Evolutionary conservation across 2,888 invertebrate species (phyloP), one percentile per base, ranked within the genome.

Genomic region (Drosophila melanosoma): DNA sequence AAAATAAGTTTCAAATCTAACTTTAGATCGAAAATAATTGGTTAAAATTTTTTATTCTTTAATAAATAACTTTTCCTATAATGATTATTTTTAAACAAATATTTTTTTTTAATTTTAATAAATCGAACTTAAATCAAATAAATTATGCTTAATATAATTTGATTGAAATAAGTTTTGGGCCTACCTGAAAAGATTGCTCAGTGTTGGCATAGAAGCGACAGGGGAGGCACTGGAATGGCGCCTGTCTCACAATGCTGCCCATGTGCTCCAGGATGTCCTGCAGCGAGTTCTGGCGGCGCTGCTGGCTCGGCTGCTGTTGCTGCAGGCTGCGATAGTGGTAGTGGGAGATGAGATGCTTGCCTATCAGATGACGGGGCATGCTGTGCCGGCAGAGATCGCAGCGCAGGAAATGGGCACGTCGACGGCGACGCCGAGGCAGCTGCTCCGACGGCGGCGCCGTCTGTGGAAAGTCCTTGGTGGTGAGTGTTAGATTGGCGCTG

Each of bases 121-220:
- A 26, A 26, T 26, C 26, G 26, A 26, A 26, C 1, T 26, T 2
- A 26, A 26, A 26, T 26, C 26, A 26, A 2, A 26, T 26, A 26
- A 26, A 26, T 26, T 26, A 26, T 26, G 26, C 2, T 26, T 26
- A 26, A 26, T 26, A 26, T 26, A 26, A 26, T 26, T 26, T 26
- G 26, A 26, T 26, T 26, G 26, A 26, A 26, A 26, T 26, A 26
- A 26, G 26, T 26, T 26, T 26, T 26, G 26, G 26, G 2, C 26
- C 26, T 26, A 75, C 76, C 76, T 68, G 93, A 88, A 96, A 97
- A 63, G 94, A 95, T 59, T 95, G 94, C 72, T 95, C 94, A 87
- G 95, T 96, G 91, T 97, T 97, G 82, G 96, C 96, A 91, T 97
- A 98, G 93, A 97, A 98, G 67, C 95, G 95, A 91, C 98, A 98